Conservation (phyloP, 2,797 vertebrate species). For the Brachyrhaphis roseni region DNA sequence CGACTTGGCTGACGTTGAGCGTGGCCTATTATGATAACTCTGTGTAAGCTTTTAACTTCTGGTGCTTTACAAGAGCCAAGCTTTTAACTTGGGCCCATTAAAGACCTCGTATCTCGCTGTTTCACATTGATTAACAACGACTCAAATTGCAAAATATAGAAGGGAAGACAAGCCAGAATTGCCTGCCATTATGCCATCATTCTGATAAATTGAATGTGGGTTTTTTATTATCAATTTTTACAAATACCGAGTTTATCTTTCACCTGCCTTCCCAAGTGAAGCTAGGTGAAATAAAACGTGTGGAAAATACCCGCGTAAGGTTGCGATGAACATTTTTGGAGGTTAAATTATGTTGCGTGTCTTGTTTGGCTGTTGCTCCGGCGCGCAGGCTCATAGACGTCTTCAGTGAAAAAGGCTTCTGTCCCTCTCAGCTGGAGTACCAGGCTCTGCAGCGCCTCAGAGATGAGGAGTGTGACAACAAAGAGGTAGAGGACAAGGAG, state of each 20-base stretch:
- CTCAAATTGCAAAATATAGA: constrained; percentile 55
- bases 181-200: constrained; percentile 53
- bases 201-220: constrained; percentile 28
- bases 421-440: constrained; percentile 66
- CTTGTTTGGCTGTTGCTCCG: constrained; percentile 24
- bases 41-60: constrained; percentile 78
- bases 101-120: constrained; percentile 56
- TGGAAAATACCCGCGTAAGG: constrained; percentile 38
- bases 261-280: not conserved
- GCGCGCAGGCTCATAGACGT: constrained; percentile 17
- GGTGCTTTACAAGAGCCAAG: constrained; percentile 70
- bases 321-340: constrained; percentile 57
- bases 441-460: constrained; percentile 55
- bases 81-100: constrained; percentile 73
- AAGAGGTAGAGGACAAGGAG: constrained; percentile 69
- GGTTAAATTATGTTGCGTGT: constrained; percentile 46
- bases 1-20: constrained; percentile 70
- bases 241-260: not conserved
- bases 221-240: not conserved
- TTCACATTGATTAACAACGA: constrained; percentile 59
- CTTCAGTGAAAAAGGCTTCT: constrained; percentile 45
- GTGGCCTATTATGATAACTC: constrained; percentile 78
- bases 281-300: not conserved
- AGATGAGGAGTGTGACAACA: constrained; percentile 75
- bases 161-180: constrained; percentile 49